These are phyloP conservation scores for Anguilla rostrata DNA, from an alignment of 2,113 vertebrate genomes.

Conservation along the genomic window DNA sequence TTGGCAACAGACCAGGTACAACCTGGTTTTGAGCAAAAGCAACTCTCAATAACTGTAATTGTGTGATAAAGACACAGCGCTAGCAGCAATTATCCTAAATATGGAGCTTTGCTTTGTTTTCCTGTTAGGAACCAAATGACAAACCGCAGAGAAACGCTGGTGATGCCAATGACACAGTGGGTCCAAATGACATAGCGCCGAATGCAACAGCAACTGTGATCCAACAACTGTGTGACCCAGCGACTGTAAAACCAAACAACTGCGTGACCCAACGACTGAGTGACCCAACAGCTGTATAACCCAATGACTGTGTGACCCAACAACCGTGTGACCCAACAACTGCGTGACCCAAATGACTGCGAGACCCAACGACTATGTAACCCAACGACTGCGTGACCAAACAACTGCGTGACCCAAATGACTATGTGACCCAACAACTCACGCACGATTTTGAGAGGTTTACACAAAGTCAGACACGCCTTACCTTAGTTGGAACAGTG, in stretches of 20 bases:
- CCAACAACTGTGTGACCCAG: not conserved
- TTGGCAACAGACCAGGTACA: not conserved
- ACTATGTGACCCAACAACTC: not conserved
- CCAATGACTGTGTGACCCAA: not conserved
- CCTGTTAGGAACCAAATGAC: not conserved
- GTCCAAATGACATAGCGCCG: not conserved
- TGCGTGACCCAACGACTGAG: not conserved
- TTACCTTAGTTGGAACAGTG: not conserved
- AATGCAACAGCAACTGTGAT: not conserved
- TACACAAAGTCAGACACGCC: not conserved
- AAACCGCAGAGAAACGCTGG: not conserved
- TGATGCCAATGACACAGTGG: not conserved
- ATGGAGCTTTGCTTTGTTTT: not conserved
- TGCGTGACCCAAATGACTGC: conserved; percentile 1
- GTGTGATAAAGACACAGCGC: not conserved
- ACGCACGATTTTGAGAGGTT: not conserved
- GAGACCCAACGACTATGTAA: not conserved
- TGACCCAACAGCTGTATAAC: not conserved
- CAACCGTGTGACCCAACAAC: not conserved
- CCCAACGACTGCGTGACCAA: too few relatives aligned
- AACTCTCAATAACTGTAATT: not conserved
- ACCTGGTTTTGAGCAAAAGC: not conserved
- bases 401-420: too few relatives aligned
- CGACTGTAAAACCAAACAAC: not conserved
- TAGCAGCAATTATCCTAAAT: not conserved